Conservation (phyloP, 2,113 vertebrate species). For the Prochilodus magdalenae region DNA sequence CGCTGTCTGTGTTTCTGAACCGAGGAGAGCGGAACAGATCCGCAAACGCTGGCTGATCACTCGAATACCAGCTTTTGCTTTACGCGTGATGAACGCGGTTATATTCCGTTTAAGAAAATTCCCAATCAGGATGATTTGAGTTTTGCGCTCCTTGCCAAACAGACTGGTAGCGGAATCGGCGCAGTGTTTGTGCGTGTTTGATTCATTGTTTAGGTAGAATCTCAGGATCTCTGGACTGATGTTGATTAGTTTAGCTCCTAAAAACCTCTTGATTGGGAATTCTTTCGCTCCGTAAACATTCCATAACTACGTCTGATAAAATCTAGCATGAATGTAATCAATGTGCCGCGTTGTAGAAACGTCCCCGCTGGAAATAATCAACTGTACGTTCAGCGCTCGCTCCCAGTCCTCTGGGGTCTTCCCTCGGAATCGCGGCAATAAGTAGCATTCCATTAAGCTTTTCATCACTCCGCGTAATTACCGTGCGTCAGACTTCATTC, state of each 20-base stretch:
- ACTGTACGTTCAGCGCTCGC: neutral
- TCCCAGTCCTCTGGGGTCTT: neutral
- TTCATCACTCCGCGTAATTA: constrained; percentile 57
- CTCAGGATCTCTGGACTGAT: neutral
- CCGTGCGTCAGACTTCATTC: constrained; percentile 41
- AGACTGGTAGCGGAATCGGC: too few relatives aligned
- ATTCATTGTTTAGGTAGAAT: too few relatives aligned
- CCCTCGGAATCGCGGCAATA: constrained; percentile 28
- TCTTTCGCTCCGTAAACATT: constrained; percentile 25
- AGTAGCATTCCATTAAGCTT: constrained; percentile 51
- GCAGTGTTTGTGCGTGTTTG: too few relatives aligned
- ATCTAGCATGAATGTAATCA: constrained; percentile 36
- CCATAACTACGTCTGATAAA: constrained; percentile 30
- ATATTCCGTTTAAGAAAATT: too few relatives aligned
- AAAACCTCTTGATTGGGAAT: neutral
- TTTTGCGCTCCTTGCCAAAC: too few relatives aligned
- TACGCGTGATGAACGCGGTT: too few relatives aligned
- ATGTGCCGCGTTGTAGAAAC: constrained; percentile 17
- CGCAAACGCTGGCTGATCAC: too few relatives aligned
- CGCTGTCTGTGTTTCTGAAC: too few relatives aligned
- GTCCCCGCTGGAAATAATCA: constrained; percentile 33
- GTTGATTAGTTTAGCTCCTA: constrained; percentile 24
- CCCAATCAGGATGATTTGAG: too few relatives aligned
- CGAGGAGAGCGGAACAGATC: too few relatives aligned
- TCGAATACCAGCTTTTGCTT: too few relatives aligned